Evolutionary conservation across 2,888 invertebrate genomes (phyloP).

Genomic region (Poecilus cupreus): DNA sequence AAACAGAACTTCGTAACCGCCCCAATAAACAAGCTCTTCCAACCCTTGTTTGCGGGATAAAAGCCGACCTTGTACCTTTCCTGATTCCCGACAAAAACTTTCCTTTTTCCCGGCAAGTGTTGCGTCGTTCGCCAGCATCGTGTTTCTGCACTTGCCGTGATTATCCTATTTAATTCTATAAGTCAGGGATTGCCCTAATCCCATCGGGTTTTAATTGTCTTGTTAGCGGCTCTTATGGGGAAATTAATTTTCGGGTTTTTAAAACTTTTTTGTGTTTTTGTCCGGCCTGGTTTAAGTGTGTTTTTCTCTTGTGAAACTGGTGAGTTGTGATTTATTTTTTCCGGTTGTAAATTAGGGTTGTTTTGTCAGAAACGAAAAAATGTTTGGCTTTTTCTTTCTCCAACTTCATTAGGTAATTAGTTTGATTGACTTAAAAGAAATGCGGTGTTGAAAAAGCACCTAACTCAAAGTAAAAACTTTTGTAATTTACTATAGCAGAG

Average conservation of each 20-base stretch:
- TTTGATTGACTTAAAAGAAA: conserved; percentile 23
- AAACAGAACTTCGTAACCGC: too few species aligned
- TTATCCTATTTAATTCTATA: conserved; percentile 37
- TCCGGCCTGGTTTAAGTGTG: neutral
- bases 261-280: conserved; percentile 2
- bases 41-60: too few species aligned
- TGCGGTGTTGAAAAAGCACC: neutral
- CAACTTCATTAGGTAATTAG: conserved; percentile 22
- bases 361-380: conserved; percentile 3
- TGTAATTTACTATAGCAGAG: neutral
- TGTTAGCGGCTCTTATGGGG: conserved; percentile 38
- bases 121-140: neutral
- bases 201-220: conserved; percentile 45
- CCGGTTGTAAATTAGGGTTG: conserved; percentile 23
- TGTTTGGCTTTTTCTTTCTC: neutral
- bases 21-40: too few species aligned
- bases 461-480: conserved; percentile 9
- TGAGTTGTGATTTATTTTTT: conserved; percentile 22
- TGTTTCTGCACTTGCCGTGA: conserved; percentile 5
- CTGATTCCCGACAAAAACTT: neutral
- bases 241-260: conserved; percentile 44
- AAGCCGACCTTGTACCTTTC: too few species aligned
- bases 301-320: conserved; percentile 13
- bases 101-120: neutral
- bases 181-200: conserved; percentile 36